Evolutionary conservation across 2,888 invertebrate genomes (phyloP).

Genomic region (Neoitamus cyanurus): DNA sequence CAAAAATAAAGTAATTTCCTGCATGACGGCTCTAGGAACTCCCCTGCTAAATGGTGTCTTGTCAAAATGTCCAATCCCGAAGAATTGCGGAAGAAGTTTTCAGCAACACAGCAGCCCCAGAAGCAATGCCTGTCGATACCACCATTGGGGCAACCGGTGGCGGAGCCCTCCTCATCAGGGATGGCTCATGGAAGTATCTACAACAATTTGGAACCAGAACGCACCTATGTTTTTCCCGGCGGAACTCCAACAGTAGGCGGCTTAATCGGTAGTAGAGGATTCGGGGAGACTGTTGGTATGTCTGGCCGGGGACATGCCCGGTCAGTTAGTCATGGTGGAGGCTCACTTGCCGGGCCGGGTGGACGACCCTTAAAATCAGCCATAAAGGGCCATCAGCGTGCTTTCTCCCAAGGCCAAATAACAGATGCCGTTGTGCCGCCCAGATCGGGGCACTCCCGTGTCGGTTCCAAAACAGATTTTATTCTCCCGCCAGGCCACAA

Average conservation of each 20-base stretch:
- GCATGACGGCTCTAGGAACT: slow-evolving; percentile 16
- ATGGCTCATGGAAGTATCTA: neutral
- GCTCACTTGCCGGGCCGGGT: slow-evolving; percentile 67
- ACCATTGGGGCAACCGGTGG: neutral
- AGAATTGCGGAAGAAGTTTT: slow-evolving; percentile 66
- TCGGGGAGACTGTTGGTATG: neutral
- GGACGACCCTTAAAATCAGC: slow-evolving; percentile 79
- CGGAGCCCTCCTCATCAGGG: neutral
- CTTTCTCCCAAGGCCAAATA: slow-evolving; percentile 89
- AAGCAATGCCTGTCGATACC: slow-evolving; percentile 52
- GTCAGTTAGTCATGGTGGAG: slow-evolving; percentile 88
- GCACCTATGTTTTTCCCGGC: slow-evolving; percentile 65
- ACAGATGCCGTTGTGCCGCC: slow-evolving; percentile 69
- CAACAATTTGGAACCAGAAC: slow-evolving; percentile 60
- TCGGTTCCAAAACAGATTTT: slow-evolving; percentile 89
- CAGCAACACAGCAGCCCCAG: slow-evolving; percentile 56
- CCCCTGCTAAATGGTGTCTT: slow-evolving; percentile 60
- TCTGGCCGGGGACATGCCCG: slow-evolving; percentile 74
- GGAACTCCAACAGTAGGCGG: slow-evolving; percentile 52
- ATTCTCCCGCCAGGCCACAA: slow-evolving; percentile 88
- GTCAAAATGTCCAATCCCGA: slow-evolving; percentile 65
- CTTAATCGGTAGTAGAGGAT: slow-evolving; percentile 55
- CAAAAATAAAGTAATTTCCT: neutral
- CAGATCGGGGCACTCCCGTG: slow-evolving; percentile 79
- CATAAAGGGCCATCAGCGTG: slow-evolving; percentile 82